Evolutionary conservation across 2,113 vertebrate genomes (phyloP), one percentile per base, ranked within the genome.

Genomic region (Ranitomeya imitator): DNA sequence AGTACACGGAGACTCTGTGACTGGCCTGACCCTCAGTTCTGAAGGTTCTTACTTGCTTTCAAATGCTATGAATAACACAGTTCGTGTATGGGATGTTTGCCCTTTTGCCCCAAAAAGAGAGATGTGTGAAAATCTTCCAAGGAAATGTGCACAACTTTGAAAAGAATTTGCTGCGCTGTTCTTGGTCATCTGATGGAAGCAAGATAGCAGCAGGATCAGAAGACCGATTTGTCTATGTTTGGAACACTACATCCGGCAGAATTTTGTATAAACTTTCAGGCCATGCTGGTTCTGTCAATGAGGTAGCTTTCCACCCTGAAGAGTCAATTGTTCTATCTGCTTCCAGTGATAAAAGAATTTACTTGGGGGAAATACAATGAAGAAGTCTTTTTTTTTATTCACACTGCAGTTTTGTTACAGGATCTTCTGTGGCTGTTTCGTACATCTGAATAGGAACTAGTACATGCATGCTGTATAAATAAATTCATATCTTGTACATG

Each of bases 61-160:
- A 85, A 99, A 99, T 83, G 97, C 98, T 19, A 99, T 99, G 98
- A 98, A 99, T 92, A 99, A 99, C 94, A 99, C 98, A 84, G 98
- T 99, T 87, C 96, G 98, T 8, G 97, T 99, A 91, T 99, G 98
- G 98, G 98, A 99, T 69, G 96, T 99, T 59, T 94, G 98, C 5
- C 98, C 98, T 0, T 99, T 99, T 54, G 98, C 98, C 31, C 98
- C 98, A n/a, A 37, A 99, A 99, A 90, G 98, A 99, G 92, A 97
- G 98, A 31, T 99, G 98, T 93, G 97, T 99, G 79, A 99, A 99
- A 94, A 97, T 99, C 91, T 99, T 99, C 95, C 98, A 99, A 93
- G 98, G 98, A 73, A 99, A 98, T 0, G 95, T 98, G n/a, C 98
- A 99, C 93, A 99, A 99, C 91, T 99, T 99, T 96, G 98, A 99